These are phyloP conservation scores for Neuroterus valhalla DNA, from an alignment of 1,140 invertebrate species.

Conservation along the genomic window DNA sequence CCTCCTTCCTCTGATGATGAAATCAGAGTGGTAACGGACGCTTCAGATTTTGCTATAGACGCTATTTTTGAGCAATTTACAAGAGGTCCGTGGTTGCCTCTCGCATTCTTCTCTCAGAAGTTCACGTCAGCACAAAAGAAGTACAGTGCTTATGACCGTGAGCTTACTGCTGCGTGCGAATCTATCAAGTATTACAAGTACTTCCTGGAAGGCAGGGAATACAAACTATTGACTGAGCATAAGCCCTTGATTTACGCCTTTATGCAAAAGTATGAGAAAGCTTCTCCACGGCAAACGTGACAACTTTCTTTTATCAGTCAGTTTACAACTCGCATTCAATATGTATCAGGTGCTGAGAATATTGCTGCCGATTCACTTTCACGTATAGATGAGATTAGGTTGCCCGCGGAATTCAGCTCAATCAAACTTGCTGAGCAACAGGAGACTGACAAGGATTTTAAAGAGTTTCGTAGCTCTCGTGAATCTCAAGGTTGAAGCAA, in stretches of 20 bases:
- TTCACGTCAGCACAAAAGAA: neutral
- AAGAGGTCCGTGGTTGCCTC: neutral
- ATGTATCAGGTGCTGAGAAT: neutral
- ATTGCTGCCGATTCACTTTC: neutral
- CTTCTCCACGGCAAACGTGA: neutral
- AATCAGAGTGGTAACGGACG: too few relatives aligned
- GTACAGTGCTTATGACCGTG: slow-evolving; percentile 32
- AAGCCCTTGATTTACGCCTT: slow-evolving; percentile 19
- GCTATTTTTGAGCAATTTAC: neutral
- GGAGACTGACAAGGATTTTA: neutral
- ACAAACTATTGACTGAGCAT: slow-evolving; percentile 19
- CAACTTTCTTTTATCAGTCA: neutral
- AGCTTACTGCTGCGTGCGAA: neutral
- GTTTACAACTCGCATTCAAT: neutral
- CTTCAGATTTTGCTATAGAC: too few relatives aligned
- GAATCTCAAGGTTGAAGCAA: neutral
- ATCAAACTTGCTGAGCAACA: neutral
- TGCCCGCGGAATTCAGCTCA: neutral
- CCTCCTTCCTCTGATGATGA: neutral
- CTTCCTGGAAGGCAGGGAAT: slow-evolving; percentile 1
- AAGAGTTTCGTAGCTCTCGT: neutral
- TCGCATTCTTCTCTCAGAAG: neutral
- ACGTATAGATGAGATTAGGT: neutral
- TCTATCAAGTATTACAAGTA: neutral
- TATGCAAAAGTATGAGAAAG: neutral